Percentiles rank a stretch among this genome's conserved stretches.
Evolutionary conservation across 2,113 vertebrate species (phyloP).

Genomic region (Holacanthus passer): DNA sequence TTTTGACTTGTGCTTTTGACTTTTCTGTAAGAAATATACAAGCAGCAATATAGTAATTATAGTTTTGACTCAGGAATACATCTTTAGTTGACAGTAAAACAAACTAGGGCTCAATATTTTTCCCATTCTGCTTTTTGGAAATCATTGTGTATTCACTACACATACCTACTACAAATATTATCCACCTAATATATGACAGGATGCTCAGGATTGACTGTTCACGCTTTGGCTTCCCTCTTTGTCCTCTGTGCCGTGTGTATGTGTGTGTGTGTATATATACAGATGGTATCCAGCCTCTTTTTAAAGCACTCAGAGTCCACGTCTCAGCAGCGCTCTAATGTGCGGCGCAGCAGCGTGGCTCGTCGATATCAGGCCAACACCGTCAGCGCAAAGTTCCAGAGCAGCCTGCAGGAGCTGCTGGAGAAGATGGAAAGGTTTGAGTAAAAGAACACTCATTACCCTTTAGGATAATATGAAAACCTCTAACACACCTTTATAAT

Average conservation of each 20-base stretch:
- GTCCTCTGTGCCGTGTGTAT: slow-evolving; percentile 14
- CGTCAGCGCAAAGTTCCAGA: slow-evolving; percentile 94
- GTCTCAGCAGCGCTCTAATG: slow-evolving; percentile 87
- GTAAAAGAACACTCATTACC: not conserved
- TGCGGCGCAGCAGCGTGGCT: slow-evolving; percentile 87
- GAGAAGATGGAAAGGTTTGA: slow-evolving; percentile 95
- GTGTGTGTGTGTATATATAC: slow-evolving; percentile 26
- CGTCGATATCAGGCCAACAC: slow-evolving; percentile 93
- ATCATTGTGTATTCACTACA: not conserved
- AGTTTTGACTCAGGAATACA: not conserved
- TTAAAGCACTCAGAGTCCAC: slow-evolving; percentile 87
- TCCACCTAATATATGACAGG: not conserved
- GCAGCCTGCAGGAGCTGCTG: slow-evolving; percentile 93
- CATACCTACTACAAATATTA: not conserved
- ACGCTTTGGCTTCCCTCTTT: not conserved
- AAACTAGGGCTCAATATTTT: not conserved
- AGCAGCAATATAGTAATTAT: not conserved
- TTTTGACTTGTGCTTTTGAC: not conserved
- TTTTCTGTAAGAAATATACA: not conserved
- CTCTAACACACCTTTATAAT: not conserved
- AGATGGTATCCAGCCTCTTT: slow-evolving; percentile 95
- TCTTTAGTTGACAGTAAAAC: not conserved
- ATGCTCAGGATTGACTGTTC: not conserved
- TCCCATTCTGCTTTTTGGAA: not conserved
- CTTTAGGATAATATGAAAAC: not conserved